Percentiles rank a stretch among this genome's conserved stretches.
Conservation (phyloP, 2,888 invertebrate species). For the Andrena chrysosceles region DNA sequence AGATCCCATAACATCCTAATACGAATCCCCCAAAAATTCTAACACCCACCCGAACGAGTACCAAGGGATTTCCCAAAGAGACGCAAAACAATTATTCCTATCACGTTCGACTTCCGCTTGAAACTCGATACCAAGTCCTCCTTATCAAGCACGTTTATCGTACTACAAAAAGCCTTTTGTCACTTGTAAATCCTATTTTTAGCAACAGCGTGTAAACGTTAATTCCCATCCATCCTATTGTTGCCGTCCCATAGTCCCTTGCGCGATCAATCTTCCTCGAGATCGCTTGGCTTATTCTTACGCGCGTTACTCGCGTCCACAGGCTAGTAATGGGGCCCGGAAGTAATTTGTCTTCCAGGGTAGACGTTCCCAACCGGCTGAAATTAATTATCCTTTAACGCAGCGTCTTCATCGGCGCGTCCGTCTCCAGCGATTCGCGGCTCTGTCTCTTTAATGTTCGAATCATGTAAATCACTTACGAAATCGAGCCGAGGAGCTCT, state of each 20-base stretch:
- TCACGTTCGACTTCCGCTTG: too few species aligned
- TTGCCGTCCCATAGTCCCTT: conserved; percentile 9
- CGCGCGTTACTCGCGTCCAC: conserved; percentile 27
- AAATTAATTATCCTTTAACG: conserved; percentile 61
- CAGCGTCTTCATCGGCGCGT: conserved; percentile 53
- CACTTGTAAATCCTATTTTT: not conserved
- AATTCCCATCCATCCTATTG: conserved; percentile 29
- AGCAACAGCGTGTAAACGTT: not conserved
- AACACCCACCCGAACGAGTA: too few species aligned
- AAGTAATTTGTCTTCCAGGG: conserved; percentile 66
- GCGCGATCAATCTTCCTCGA: conserved; percentile 41
- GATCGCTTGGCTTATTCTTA: conserved; percentile 41
- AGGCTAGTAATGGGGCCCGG: conserved; percentile 60
- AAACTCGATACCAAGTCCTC: too few species aligned
- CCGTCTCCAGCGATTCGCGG: conserved; percentile 10
- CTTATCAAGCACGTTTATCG: too few species aligned
- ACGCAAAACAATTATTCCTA: too few species aligned
- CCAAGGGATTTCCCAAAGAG: too few species aligned
- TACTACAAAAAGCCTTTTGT: not conserved
- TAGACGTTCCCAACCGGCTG: conserved; percentile 49
- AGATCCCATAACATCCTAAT: too few species aligned
- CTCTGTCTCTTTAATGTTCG: not conserved
- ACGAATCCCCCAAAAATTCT: too few species aligned
- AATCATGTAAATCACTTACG: conserved; percentile 41
- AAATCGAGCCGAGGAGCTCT: conserved; percentile 12